These are phyloP conservation scores for Sinella curviseta DNA, from an alignment of 1,140 invertebrate species.

Conservation along the genomic window DNA sequence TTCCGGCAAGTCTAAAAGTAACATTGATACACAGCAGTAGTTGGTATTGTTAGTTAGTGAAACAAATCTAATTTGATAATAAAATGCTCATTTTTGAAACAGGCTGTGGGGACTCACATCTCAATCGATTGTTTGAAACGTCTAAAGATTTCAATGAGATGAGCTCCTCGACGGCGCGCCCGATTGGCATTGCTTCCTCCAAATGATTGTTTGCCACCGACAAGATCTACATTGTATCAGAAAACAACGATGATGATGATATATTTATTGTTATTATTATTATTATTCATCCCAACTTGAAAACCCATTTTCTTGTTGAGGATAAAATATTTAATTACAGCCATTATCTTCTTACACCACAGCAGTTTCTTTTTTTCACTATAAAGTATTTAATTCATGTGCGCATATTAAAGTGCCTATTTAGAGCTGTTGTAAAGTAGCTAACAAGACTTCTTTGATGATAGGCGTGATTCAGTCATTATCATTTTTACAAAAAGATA, in stretches of 20 bases:
- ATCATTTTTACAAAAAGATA: not conserved
- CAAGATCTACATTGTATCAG: conserved; percentile 34
- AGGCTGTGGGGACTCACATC: no score
- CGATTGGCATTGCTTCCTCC: conserved; percentile 57
- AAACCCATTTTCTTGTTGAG: not conserved
- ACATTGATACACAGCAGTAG: no score
- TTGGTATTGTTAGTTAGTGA: no score
- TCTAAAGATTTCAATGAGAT: conserved; percentile 68
- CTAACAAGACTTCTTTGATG: not conserved
- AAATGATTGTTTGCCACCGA: conserved; percentile 42
- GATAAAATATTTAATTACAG: not conserved
- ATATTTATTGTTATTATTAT: no score
- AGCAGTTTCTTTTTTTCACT: not conserved
- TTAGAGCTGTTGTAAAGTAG: no score
- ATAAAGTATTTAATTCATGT: not conserved
- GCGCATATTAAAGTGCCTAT: no score
- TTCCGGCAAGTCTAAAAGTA: conserved; percentile 67
- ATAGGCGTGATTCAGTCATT: conserved; percentile 13
- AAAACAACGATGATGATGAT: not conserved
- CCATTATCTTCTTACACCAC: not conserved
- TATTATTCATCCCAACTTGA: not conserved
- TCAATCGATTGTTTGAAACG: conserved; percentile 70
- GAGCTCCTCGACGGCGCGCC: conserved; percentile 72
- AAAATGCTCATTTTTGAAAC: no score
- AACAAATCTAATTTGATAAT: no score